A percentile compares a stretch with the other conserved stretches of the same genome.
phyloP scores from a whole-genome alignment of 2,797 vertebrate species.

The Molossus molossus region DNA sequence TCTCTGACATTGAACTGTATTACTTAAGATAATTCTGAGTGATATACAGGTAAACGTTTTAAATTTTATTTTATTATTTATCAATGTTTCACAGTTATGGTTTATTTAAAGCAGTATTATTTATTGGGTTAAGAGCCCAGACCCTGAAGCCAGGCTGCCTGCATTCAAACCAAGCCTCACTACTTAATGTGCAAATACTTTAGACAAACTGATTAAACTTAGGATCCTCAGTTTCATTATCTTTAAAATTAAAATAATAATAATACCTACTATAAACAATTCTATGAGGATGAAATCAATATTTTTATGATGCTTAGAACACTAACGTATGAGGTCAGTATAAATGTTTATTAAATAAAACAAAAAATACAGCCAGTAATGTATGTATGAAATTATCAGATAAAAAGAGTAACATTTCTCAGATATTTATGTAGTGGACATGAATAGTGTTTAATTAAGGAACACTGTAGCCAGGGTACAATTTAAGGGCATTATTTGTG shows the following conservation, averaged over 20 bases:
- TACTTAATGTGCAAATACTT: slow-evolving; percentile 1
- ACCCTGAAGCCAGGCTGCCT: background rate
- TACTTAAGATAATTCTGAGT: slow-evolving; percentile 1
- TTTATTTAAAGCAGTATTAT: background rate
- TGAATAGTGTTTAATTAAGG: background rate
- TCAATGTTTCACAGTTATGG: slow-evolving; percentile 13
- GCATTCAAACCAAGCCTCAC: background rate
- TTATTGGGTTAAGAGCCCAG: background rate
- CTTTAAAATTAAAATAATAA: slow-evolving; percentile 19
- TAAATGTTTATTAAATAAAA: slow-evolving; percentile 37
- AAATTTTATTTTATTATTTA: slow-evolving; percentile 26
- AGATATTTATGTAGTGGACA: slow-evolving; percentile 2
- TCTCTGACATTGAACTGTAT: background rate
- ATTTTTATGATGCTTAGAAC: background rate
- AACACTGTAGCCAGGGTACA: background rate
- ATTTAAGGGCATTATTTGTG: slow-evolving; percentile 22
- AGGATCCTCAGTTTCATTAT: background rate
- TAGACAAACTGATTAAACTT: slow-evolving; percentile 11
- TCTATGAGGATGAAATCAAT: slow-evolving; percentile 19
- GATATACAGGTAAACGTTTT: background rate
- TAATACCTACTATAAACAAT: background rate
- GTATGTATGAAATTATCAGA: background rate
- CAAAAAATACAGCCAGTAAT: background rate
- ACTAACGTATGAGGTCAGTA: background rate
- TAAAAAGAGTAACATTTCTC: slow-evolving; percentile 5